Base-by-base conservation (phyloP, 2,113 vertebrate species). In the Bufo bufo region DNA sequence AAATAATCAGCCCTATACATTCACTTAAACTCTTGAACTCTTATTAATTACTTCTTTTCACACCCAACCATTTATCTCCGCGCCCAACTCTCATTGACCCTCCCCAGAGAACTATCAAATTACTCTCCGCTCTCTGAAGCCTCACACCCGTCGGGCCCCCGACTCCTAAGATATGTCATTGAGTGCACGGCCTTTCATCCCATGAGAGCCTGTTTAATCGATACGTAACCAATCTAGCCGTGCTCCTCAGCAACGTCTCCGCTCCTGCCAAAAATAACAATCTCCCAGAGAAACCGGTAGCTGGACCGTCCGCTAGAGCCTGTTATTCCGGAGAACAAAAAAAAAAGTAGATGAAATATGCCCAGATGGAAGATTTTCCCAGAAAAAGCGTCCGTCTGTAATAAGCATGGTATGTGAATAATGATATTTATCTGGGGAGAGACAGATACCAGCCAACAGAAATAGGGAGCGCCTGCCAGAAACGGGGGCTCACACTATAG, bases 381-480 rank as follows among this genome's bases (percentile, higher is more conserved):
- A 75, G 66, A 88, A 88, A 74, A 83, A 61, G 9, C 19, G 71
- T 74, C 59, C 58, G 7, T 75, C 54, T 77, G 66, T 63, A 88
- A 82, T 77, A 43, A 56, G 5, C 54, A 52, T 54, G 80, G 72
- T 88, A 84, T 88, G 72, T 78, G 87, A 56, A 84, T 69, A 88
- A 84, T 84, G 81, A 80, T 77, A 83, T 77, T 88, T 59, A 84
- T 84, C 56, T 84, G 69, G 82, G 82, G 82, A 50, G 72, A 87
- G 82, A 77, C 43, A 80, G 77, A 80, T 87, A 87, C 85, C 63
- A 78, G 85, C 61, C 85, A 81, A 80, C 85, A 87, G 85, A 80
- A 87, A 87, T 80, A 80, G 13, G 20, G 59, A 20, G 47, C 19
- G 52, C 61, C 77, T 71, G 85, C 85, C 85, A 80, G 77, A 43